Base-by-base conservation (phyloP, 2,797 vertebrate species). In the Gymnothorax javanicus region DNA sequence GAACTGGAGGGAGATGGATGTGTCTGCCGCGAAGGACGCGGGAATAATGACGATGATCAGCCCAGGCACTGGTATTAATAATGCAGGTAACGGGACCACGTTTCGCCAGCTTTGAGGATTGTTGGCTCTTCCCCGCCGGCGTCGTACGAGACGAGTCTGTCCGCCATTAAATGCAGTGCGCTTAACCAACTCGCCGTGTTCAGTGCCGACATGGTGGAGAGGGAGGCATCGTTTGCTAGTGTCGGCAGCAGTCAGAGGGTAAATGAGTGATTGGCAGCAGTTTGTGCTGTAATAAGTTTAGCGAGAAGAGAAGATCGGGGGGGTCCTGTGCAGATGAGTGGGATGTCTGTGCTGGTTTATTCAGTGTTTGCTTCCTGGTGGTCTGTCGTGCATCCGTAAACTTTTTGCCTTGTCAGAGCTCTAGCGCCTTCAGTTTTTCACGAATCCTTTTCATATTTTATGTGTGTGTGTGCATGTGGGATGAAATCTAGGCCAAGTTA, bases 11-110 rank as follows among this genome's bases (percentile, higher is more conserved):
- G 86, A 90, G 89, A 87, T 8, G 73, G 86, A 91, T 92, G 86
- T 83, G 1, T 25, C 25, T 52, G 56, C 59, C 57, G 87, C 90
- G 85, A 64, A 87, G 88, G 87, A 91, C 90, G 87, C 90, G 86
- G 85, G 82, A 83, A 90, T 93, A 93, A 93, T 94, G 90, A 89
- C 87, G 90, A 43, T 71, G 90, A 71, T 89, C 88, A 86, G 89
- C 91, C 92, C 93, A 93, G 90, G 93, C 93, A 89, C 89, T 89
- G 82, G 87, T 87, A 89, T 92, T 94, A 94, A 91, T 94, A 93
- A 92, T 87, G 86, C 85, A 90, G 90, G 27, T 25, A 15, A 15
- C 33, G 3, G 12, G 27, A 91, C 91, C 91, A 92, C 89, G 87
- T 88, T 54, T 25, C 69, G 91, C 91, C 92, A 88, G 82, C 89